These are phyloP conservation scores for Phrynocephalus vlangalii DNA, from an alignment of 2,797 vertebrate species.

Conservation along the genomic window DNA sequence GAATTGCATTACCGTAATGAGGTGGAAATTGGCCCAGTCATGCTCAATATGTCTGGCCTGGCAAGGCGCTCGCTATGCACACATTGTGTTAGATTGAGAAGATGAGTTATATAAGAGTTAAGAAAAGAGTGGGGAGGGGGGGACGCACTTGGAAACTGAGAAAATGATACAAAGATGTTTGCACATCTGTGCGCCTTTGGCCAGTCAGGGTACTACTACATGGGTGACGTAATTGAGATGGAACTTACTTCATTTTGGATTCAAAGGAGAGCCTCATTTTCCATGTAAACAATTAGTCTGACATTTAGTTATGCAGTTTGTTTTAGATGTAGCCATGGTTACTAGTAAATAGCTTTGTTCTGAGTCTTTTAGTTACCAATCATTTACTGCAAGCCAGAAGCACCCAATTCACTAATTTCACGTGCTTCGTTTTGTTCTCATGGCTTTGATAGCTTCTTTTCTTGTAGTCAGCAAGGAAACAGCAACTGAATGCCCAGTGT, in stretches of 20 bases:
- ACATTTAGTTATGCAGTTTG: conserved; percentile 70
- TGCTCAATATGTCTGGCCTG: conserved; percentile 28
- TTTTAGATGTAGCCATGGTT: conserved; percentile 72
- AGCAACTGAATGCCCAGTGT: not conserved
- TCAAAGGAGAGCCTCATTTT: conserved; percentile 58
- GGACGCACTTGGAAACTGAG: not conserved
- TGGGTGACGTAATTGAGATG: conserved; percentile 49
- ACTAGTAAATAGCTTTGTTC: conserved; percentile 70
- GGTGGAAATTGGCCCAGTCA: conserved; percentile 25
- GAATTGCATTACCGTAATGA: conserved; percentile 35
- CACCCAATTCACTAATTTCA: conserved; percentile 48
- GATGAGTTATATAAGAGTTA: conserved; percentile 9
- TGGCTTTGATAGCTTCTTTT: conserved; percentile 40
- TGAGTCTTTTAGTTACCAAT: conserved; percentile 69
- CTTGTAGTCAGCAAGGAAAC: not conserved
- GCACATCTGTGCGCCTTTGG: conserved; percentile 36
- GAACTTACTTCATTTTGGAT: conserved; percentile 55
- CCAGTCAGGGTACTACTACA: conserved; percentile 14
- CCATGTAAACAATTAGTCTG: conserved; percentile 70
- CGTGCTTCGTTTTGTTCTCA: conserved; percentile 50
- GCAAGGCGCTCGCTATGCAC: conserved; percentile 3
- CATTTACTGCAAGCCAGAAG: conserved; percentile 50
- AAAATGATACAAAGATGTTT: conserved; percentile 19
- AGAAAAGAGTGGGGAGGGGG: not conserved
- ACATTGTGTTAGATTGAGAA: not conserved